Evolutionary conservation across 2,888 invertebrate genomes (phyloP).

Genomic region (Leucoma salicis): DNA sequence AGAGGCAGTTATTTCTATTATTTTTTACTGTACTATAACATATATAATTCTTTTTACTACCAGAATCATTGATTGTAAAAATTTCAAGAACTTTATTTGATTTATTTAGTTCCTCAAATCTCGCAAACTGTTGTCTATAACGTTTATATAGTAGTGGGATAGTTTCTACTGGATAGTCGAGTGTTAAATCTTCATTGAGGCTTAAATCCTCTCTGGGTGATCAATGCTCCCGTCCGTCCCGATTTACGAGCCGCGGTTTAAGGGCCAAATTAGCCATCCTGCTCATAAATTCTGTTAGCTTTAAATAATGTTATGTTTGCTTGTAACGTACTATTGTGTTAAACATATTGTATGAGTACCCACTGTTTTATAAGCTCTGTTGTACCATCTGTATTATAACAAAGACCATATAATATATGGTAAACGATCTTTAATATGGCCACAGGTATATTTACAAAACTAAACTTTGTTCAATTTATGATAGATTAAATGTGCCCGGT

Average conservation of each 20-base stretch:
- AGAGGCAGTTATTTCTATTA: too few species aligned
- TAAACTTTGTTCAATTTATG: too few species aligned
- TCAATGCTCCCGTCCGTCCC: conserved; percentile 50
- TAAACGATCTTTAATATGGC: too few species aligned
- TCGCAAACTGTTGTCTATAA: neutral
- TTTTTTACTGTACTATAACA: too few species aligned
- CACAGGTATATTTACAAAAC: too few species aligned
- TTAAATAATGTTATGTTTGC: conserved; percentile 17
- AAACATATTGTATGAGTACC: conserved; percentile 6
- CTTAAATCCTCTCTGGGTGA: conserved; percentile 44
- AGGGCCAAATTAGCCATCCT: conserved; percentile 56
- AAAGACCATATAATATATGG: too few species aligned
- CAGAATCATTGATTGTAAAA: too few species aligned
- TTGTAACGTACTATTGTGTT: neutral
- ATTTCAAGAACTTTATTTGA: neutral
- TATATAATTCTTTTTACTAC: too few species aligned
- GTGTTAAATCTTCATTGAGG: conserved; percentile 32
- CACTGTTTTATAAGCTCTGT: too few species aligned
- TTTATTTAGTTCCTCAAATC: neutral
- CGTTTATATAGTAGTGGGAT: conserved; percentile 17
- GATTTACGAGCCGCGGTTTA: conserved; percentile 57
- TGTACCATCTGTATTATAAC: too few species aligned
- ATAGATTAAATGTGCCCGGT: too few species aligned
- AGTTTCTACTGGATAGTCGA: conserved; percentile 36
- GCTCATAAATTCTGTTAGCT: conserved; percentile 45